phyloP scores from a whole-genome alignment of 2,888 invertebrate species.

The Cheilosia grossa region DNA sequence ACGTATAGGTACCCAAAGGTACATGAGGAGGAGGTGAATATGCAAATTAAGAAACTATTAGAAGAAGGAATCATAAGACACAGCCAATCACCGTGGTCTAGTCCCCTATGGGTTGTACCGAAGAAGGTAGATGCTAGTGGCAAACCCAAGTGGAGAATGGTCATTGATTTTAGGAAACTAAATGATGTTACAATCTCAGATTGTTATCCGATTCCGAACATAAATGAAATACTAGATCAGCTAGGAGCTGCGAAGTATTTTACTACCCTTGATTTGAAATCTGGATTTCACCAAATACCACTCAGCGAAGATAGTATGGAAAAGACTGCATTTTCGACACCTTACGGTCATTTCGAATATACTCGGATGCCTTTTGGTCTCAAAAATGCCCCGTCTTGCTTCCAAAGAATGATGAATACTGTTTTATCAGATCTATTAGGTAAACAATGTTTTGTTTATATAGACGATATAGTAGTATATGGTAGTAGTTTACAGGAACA shows the following conservation, averaged over 20 bases:
- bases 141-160: conserved; percentile 3
- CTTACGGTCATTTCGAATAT: no score
- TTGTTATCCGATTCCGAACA: conserved; percentile 11
- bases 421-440: not conserved
- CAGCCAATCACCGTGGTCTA: conserved; percentile 2
- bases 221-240: not conserved
- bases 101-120: no score
- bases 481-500: not conserved
- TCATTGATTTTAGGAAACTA: conserved; percentile 13
- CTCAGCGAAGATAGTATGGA: not conserved
- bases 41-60: not conserved
- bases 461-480: not conserved
- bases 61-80: not conserved
- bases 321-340: conserved; percentile 17
- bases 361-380: not conserved
- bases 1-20: conserved; percentile 6
- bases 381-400: not conserved
- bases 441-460: not conserved
- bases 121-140: conserved; percentile 4
- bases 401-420: not conserved
- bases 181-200: conserved; percentile 3
- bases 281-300: conserved; percentile 21
- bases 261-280: conserved; percentile 7
- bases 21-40: conserved; percentile 12
- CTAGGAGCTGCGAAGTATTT: conserved; percentile 14